Conservation (phyloP, 2,113 vertebrate genomes). For the Carettochelys insculpta region DNA sequence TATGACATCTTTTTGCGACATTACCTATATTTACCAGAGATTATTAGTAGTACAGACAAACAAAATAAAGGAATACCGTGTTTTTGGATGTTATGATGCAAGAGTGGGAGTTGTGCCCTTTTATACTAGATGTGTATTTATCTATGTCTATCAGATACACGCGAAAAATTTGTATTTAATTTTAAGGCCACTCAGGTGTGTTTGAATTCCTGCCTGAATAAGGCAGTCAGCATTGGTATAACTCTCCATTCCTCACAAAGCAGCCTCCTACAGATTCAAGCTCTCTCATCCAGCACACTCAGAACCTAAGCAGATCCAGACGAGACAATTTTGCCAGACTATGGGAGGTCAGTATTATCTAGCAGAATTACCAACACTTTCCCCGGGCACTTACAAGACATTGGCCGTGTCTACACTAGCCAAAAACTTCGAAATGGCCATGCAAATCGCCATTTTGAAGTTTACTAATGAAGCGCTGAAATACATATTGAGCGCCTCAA, state of each 20-base stretch:
- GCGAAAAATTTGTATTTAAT: not conserved
- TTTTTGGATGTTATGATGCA: not conserved
- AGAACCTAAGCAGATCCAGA: no score
- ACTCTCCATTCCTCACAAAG: not conserved
- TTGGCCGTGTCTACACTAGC: no score
- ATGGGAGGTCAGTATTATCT: no score
- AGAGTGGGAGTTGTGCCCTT: fast-evolving
- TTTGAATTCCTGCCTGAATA: not conserved
- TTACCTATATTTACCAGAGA: not conserved
- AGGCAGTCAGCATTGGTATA: not conserved
- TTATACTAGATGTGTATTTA: not conserved
- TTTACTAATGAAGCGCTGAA: no score
- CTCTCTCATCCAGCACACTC: no score
- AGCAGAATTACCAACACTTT: no score
- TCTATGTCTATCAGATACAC: not conserved
- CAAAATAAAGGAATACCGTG: fast-evolving
- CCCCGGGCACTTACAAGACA: no score
- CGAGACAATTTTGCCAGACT: no score
- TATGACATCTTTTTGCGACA: not conserved
- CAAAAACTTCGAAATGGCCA: no score
- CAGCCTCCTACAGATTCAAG: no score
- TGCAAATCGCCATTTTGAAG: no score
- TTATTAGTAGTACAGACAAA: not conserved
- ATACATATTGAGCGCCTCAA: no score
- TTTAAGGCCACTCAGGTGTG: not conserved